phyloP scores from a whole-genome alignment of 2,113 vertebrate species.

The Procapra przewalskii region DNA sequence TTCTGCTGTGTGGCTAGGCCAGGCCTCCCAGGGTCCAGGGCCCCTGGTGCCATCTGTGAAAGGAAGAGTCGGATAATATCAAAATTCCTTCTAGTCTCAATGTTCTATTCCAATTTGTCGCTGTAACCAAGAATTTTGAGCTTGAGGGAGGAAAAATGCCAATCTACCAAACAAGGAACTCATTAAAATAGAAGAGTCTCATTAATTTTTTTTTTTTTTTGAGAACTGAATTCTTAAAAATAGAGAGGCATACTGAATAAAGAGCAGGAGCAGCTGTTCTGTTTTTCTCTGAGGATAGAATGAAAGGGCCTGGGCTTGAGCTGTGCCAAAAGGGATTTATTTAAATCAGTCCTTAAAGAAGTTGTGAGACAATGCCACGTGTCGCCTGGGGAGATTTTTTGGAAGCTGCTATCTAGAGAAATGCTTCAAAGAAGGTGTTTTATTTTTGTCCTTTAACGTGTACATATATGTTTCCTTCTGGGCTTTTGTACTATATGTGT shows the following conservation, averaged over 20 bases:
- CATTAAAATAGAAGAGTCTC: constrained; percentile 69
- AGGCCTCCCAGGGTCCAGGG: background rate
- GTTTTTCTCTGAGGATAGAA: constrained; percentile 51
- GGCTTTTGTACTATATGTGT: background rate
- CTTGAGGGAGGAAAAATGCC: constrained; percentile 48
- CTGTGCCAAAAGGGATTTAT: constrained; percentile 57
- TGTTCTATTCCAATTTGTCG: constrained; percentile 43
- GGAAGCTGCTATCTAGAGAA: constrained; percentile 56
- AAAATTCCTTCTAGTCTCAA: background rate
- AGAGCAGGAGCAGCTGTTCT: constrained; percentile 59
- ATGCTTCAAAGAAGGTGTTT: constrained; percentile 32
- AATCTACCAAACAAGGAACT: constrained; percentile 57
- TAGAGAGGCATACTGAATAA: constrained; percentile 62
- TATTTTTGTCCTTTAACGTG: constrained; percentile 46
- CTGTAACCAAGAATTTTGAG: constrained; percentile 49
- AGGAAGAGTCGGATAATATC: background rate
- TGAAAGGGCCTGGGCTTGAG: constrained; percentile 41
- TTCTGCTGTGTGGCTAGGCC: background rate
- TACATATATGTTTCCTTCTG: constrained; percentile 30
- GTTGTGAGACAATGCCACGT: constrained; percentile 62
- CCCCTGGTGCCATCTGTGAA: background rate
- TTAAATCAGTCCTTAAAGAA: constrained; percentile 68
- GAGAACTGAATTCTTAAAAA: constrained; percentile 68
- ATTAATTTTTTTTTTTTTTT: constrained; percentile 62
- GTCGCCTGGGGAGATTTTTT: constrained; percentile 23